These are phyloP conservation scores for Drosophila bocqueti DNA, from an alignment of 1,140 invertebrate genomes.

Conservation along the genomic window DNA sequence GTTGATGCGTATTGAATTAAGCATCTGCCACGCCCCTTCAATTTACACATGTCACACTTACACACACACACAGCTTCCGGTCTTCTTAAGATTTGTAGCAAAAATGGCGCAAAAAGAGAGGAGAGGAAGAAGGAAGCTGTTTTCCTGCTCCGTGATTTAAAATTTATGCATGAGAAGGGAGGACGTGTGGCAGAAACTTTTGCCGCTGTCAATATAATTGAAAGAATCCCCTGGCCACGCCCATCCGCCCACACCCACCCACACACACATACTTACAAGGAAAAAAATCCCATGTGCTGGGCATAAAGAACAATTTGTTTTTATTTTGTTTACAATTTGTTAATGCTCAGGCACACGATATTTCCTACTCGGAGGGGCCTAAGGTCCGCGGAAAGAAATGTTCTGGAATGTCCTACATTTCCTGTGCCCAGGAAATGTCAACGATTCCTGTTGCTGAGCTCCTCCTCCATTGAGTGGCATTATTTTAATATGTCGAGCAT, in stretches of 20 bases:
- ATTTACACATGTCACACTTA: conserved; percentile 14
- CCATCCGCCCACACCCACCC: neutral
- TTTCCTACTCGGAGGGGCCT: too few relatives aligned
- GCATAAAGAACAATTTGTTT: conserved; percentile 21
- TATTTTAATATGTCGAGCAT: conserved; percentile 37
- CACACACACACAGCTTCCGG: too few relatives aligned
- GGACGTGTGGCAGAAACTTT: conserved; percentile 16
- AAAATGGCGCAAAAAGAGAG: neutral
- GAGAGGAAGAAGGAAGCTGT: neutral
- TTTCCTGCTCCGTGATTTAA: conserved; percentile 35
- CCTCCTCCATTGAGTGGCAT: conserved; percentile 41
- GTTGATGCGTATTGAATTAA: conserved; percentile 15
- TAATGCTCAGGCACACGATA: neutral
- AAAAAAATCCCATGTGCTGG: conserved; percentile 27
- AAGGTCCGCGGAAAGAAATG: neutral
- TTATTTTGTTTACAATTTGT: conserved; percentile 48
- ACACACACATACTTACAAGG: neutral
- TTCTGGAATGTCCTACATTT: conserved; percentile 3
- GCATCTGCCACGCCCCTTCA: conserved; percentile 31
- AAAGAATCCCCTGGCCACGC: conserved; percentile 40
- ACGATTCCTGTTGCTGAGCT: conserved; percentile 16
- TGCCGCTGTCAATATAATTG: conserved; percentile 47
- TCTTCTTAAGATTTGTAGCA: conserved; percentile 1
- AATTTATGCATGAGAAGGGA: conserved; percentile 25
- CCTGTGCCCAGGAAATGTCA: neutral